Conservation (phyloP, 1,140 invertebrate genomes). For the Dolichoris vasculosae region DNA sequence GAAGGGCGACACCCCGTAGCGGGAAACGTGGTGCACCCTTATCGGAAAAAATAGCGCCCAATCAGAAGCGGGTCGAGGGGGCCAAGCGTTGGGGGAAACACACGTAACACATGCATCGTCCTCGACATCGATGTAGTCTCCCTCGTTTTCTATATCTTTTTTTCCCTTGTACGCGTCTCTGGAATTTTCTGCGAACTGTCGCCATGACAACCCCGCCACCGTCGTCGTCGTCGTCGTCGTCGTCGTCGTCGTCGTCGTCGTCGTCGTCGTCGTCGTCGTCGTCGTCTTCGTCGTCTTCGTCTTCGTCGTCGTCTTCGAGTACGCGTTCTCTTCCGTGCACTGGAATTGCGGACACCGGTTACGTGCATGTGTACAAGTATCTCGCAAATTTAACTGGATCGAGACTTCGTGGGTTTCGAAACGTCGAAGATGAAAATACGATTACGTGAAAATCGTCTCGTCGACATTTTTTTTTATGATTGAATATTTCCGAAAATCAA, state of each 20-base stretch:
- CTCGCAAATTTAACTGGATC: slow-evolving; percentile 50
- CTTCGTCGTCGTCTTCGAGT: slow-evolving; percentile 63
- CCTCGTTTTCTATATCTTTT: slow-evolving; percentile 38
- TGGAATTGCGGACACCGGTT: neutral
- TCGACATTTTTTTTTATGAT: neutral
- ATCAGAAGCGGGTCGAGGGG: slow-evolving; percentile 68
- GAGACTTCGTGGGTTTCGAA: slow-evolving; percentile 45
- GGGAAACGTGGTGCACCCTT: slow-evolving; percentile 64
- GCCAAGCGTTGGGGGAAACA: slow-evolving; percentile 48
- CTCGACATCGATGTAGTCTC: neutral
- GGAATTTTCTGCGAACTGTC: slow-evolving; percentile 68
- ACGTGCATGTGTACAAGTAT: slow-evolving; percentile 52
- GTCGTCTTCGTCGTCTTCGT: slow-evolving; percentile 63
- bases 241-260: slow-evolving; percentile 63
- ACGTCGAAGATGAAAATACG: slow-evolving; percentile 43
- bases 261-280: slow-evolving; percentile 63
- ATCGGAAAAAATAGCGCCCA: slow-evolving; percentile 72
- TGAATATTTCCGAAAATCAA: neutral
- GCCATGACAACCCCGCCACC: slow-evolving; percentile 70
- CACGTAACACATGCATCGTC: slow-evolving; percentile 14
- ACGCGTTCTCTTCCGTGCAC: neutral
- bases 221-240: slow-evolving; percentile 63
- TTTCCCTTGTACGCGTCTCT: slow-evolving; percentile 57
- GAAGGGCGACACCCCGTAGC: slow-evolving; percentile 55
- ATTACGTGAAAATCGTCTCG: no score